Conservation (phyloP, 2,888 invertebrate species). For the Molorchus minor region DNA sequence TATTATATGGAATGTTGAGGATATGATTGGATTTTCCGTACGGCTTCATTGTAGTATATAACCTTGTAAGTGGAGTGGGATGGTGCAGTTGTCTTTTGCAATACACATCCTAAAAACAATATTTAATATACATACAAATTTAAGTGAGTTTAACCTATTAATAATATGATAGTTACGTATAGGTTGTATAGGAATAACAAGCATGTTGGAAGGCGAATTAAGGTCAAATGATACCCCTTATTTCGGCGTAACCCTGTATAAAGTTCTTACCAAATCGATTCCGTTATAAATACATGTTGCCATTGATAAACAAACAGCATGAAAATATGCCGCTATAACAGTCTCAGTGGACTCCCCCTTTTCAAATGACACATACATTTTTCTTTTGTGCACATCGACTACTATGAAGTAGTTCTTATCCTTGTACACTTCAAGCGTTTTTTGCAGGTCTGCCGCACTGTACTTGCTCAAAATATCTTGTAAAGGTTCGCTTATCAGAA, state of each 20-base stretch:
- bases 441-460: slow-evolving; percentile 57
- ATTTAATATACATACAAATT: neutral
- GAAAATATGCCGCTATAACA: slow-evolving; percentile 75
- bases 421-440: slow-evolving; percentile 63
- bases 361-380: slow-evolving; percentile 68
- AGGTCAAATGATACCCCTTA: no score
- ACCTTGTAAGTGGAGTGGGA: slow-evolving; percentile 54
- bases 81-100: slow-evolving; percentile 56
- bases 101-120: slow-evolving; percentile 51
- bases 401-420: slow-evolving; percentile 67
- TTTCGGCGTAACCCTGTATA: no score
- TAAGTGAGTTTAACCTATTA: no score
- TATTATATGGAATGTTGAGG: slow-evolving; percentile 48
- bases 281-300: slow-evolving; percentile 57
- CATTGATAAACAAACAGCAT: slow-evolving; percentile 69
- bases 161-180: no score
- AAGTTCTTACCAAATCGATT: slow-evolving; percentile 52
- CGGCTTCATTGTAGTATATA: slow-evolving; percentile 54
- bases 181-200: no score
- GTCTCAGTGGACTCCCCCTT: slow-evolving; percentile 65
- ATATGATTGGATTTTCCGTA: slow-evolving; percentile 44
- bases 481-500: slow-evolving; percentile 69
- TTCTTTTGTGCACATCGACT: slow-evolving; percentile 62
- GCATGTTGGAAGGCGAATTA: no score
- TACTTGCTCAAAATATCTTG: slow-evolving; percentile 45